A percentile compares a stretch with the other conserved stretches of the same genome.
phyloP scores from a whole-genome alignment of 2,113 vertebrate genomes.

The Clarias magur region DNA sequence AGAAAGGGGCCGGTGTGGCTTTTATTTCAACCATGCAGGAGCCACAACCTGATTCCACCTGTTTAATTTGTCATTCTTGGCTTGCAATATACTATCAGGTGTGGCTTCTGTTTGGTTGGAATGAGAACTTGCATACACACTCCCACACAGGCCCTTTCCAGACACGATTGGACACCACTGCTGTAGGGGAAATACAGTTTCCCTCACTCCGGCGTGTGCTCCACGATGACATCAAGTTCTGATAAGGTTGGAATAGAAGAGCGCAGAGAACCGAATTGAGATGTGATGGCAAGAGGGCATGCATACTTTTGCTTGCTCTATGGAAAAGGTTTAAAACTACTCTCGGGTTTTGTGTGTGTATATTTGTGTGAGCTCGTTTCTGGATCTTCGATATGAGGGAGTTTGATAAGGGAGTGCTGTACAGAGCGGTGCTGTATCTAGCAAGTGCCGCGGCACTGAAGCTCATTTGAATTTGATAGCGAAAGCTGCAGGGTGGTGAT shows the following conservation, averaged over 20 bases:
- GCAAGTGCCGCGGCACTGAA: not conserved
- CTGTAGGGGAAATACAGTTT: too few relatives aligned
- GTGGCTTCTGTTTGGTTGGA: too few relatives aligned
- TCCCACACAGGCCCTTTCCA: too few relatives aligned
- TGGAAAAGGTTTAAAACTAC: not conserved
- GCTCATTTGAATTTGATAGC: conserved; percentile 16
- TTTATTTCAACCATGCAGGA: too few relatives aligned
- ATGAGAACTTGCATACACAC: too few relatives aligned
- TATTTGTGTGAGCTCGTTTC: not conserved
- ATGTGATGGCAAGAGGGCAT: not conserved
- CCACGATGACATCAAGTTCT: not conserved
- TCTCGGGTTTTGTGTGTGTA: not conserved
- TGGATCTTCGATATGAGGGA: not conserved
- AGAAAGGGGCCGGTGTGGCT: too few relatives aligned
- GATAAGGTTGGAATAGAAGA: not conserved
- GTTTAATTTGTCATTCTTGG: too few relatives aligned
- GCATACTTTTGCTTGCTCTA: not conserved
- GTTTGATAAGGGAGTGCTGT: not conserved
- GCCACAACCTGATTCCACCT: too few relatives aligned
- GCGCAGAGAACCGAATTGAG: not conserved
- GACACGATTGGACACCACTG: too few relatives aligned
- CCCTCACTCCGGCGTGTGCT: not conserved
- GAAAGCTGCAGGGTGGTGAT: conserved; percentile 20
- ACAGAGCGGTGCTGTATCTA: not conserved
- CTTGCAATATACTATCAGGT: too few relatives aligned